Evolutionary conservation across 2,888 invertebrate species (phyloP), one percentile per base, ranked within the genome.

Genomic region (Chironomus riparius): DNA sequence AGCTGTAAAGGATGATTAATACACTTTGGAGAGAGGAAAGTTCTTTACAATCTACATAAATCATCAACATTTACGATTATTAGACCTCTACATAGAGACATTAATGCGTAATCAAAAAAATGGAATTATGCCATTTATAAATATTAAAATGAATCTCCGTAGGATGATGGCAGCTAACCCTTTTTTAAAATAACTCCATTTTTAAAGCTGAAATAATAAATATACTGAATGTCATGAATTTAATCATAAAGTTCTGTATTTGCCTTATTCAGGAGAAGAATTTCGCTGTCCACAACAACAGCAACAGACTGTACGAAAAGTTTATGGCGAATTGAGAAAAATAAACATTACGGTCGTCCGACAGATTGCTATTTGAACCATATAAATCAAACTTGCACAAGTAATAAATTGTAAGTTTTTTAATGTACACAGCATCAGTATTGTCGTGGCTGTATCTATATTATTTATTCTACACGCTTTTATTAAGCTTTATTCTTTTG

Each of bases 361-460:
- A 65, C 65, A 65, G 68, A 68, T 68, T 68, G 28, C 47, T 68
- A 24, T 72, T 50, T 68, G 68, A 74, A 68, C 65, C 74, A 47
- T n/a, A 74, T 74, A 74, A 74, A 74, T 74, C 74, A 74, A 74
- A 74, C 74, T 74, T 61, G 74, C 47, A 61, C 74, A 22, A 68
- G 74, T 47, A 47, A 74, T 74, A 74, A 74, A 74, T 74, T 68
- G 65, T 22, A 56, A 56, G 38, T 38, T 38, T 28, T 28, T 38
- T 38, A 38, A 38, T 38, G 38, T 38, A 38, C 38, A 38, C 38
- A 38, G 38, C 38, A 38, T 38, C 38, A 10, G 38, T 38, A 38
- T 38, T 38, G 38, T 38, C 38, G 38, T 38, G 38, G 38, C 38
- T 38, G 10, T 38, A 38, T 38, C 38, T 38, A 38, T 38, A 38